phyloP scores from a whole-genome alignment of 2,888 invertebrate genomes.

The Drosophila tripunctata region DNA sequence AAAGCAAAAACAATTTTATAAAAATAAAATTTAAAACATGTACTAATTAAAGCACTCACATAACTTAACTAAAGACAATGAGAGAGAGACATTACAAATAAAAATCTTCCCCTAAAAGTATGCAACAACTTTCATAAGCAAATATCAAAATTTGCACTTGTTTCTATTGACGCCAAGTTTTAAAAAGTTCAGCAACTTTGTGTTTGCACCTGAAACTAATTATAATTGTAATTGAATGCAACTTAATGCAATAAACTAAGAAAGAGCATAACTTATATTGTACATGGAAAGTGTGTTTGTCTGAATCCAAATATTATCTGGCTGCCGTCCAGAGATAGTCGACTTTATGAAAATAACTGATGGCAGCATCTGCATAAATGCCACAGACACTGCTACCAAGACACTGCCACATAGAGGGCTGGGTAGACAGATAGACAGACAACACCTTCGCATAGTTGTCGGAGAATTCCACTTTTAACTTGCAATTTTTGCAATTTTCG shows the following conservation, averaged over 20 bases:
- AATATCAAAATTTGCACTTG: background rate
- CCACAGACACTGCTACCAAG: conserved; percentile 14
- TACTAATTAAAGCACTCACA: too few species aligned
- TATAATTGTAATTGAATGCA: conserved; percentile 35
- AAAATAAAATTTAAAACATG: background rate
- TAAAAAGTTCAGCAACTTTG: background rate
- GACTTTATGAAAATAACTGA: conserved; percentile 59
- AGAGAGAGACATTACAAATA: background rate
- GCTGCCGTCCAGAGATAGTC: conserved; percentile 43
- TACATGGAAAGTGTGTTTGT: conserved; percentile 21
- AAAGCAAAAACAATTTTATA: background rate
- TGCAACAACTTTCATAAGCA: conserved; percentile 23
- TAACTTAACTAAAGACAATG: background rate
- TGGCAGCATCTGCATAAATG: conserved; percentile 46
- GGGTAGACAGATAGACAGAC: conserved; percentile 8
- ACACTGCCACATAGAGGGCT: background rate
- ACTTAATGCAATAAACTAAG: conserved; percentile 31
- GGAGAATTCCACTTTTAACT: conserved; percentile 53
- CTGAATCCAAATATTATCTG: conserved; percentile 43
- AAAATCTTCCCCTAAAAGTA: conserved; percentile 12
- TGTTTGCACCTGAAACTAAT: conserved; percentile 38
- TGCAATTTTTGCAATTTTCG: conserved; percentile 60
- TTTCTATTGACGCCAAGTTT: background rate
- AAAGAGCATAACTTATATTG: conserved; percentile 22
- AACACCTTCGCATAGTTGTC: conserved; percentile 53